Percentiles rank a stretch among this genome's conserved stretches.
Evolutionary conservation across 2,888 invertebrate genomes (phyloP).

Genomic region (Agrilus cyanescens): DNA sequence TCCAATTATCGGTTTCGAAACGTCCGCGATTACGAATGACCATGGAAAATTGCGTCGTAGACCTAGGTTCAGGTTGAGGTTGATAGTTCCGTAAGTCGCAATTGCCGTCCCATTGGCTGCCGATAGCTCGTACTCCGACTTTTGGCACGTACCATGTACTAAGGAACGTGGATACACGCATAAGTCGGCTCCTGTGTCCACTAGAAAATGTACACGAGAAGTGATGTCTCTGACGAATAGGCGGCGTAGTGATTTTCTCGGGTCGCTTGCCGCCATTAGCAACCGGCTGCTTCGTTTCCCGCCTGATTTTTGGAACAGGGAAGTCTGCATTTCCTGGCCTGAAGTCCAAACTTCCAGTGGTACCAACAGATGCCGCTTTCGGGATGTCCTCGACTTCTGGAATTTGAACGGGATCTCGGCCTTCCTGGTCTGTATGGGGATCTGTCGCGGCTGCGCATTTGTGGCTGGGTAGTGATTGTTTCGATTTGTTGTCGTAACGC

Average conservation of each 20-base stretch:
- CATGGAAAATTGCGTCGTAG: conserved; percentile 22
- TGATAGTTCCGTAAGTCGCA: conserved; percentile 21
- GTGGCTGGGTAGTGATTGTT: no score
- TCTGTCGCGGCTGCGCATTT: no score
- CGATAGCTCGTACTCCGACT: conserved; percentile 18
- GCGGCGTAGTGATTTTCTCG: no score
- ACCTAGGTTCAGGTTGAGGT: conserved; percentile 20
- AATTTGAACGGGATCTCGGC: no score
- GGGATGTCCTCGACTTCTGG: no score
- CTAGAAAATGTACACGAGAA: conserved; percentile 15
- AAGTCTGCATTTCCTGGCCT: conserved; percentile 7
- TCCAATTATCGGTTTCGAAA: conserved; percentile 25
- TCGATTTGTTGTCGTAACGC: no score
- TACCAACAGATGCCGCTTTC: conserved; percentile 10
- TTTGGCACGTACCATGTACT: conserved; percentile 12
- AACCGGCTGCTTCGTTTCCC: conserved; percentile 6
- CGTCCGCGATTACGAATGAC: conserved; percentile 25
- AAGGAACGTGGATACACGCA: conserved; percentile 15
- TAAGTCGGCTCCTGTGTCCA: conserved; percentile 13
- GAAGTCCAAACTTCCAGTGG: conserved; percentile 9
- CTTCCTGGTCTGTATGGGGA: no score
- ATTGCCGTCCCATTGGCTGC: conserved; percentile 26
- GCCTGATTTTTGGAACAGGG: conserved; percentile 8
- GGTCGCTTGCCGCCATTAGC: conserved; percentile 10
- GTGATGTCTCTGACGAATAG: conserved; percentile 17